These are phyloP conservation scores for Neoaliturus tenellus DNA, from an alignment of 2,888 invertebrate genomes.

Conservation along the genomic window DNA sequence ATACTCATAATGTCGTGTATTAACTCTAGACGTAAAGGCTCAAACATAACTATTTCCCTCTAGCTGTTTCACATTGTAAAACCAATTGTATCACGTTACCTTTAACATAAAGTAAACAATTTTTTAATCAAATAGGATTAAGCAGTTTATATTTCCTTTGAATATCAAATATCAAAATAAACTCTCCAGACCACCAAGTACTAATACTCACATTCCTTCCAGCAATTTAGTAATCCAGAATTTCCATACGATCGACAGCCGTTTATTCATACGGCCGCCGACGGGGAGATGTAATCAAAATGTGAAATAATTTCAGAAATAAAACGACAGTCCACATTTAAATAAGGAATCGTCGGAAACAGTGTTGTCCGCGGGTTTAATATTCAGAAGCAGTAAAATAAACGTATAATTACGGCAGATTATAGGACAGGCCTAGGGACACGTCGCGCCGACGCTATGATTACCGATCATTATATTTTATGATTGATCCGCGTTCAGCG, in stretches of 20 bases:
- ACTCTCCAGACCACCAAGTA: background rate
- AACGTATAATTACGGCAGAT: slow-evolving; percentile 54
- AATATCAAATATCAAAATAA: background rate
- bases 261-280: slow-evolving; percentile 36
- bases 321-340: slow-evolving; percentile 47
- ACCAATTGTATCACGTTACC: too few species aligned
- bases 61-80: too few species aligned
- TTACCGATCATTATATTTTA: slow-evolving; percentile 56
- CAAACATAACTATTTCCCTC: too few species aligned
- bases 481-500: slow-evolving; percentile 52
- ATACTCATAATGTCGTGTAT: too few species aligned
- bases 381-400: slow-evolving; percentile 55
- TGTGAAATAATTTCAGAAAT: slow-evolving; percentile 46
- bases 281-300: slow-evolving; percentile 47
- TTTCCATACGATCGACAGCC: slow-evolving; percentile 36
- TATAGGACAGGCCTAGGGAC: slow-evolving; percentile 54
- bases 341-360: slow-evolving; percentile 54
- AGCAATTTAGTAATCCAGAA: background rate
- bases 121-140: too few species aligned
- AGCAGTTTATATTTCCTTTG: too few species aligned
- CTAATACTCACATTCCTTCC: background rate
- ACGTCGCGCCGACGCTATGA: slow-evolving; percentile 37
- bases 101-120: too few species aligned
- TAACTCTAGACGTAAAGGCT: too few species aligned
- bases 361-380: slow-evolving; percentile 48